These are phyloP conservation scores for Aviceda subcristata DNA, from an alignment of 2,113 vertebrate species.

Conservation along the genomic window DNA sequence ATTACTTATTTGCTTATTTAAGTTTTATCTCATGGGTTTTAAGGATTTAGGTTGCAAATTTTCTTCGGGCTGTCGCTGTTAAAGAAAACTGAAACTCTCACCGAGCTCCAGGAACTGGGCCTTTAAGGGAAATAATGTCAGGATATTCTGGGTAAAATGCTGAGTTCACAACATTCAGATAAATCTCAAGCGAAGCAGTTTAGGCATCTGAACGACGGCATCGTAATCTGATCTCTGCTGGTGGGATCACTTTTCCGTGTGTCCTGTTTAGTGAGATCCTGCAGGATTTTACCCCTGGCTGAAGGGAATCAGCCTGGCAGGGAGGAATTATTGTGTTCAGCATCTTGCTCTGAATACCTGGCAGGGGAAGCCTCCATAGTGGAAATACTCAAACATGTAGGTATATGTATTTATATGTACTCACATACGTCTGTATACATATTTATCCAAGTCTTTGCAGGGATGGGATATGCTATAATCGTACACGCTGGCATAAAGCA, in stretches of 20 bases:
- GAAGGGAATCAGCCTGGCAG: neutral
- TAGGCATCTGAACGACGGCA: fast-evolving
- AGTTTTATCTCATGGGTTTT: neutral
- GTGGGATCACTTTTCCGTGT: neutral
- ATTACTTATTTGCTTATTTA: neutral
- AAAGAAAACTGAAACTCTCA: neutral
- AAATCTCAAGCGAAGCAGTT: neutral
- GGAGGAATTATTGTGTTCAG: neutral
- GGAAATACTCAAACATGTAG: neutral
- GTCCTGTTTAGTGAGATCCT: neutral
- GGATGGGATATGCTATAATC: fast-evolving
- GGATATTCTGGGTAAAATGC: neutral
- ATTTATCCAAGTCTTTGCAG: neutral
- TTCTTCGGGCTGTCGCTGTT: neutral
- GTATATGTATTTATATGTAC: fast-evolving
- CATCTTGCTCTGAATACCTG: neutral
- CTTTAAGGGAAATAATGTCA: neutral
- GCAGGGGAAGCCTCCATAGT: neutral
- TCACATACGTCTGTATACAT: fast-evolving
- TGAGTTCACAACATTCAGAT: neutral
- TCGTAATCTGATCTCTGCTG: neutral
- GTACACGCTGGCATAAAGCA: neutral
- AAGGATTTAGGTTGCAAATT: neutral
- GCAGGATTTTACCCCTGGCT: neutral
- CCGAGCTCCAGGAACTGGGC: neutral